Conservation (phyloP, 2,113 vertebrate genomes). For the rabbit (Oryctolagus cuniculus) region mOryCun1.1 NC_091445.1:2092001-2092500, state of each 20-base stretch:
- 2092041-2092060: slow-evolving; percentile 10
- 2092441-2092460: slow-evolving; percentile 25
- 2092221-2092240: slow-evolving; percentile 32
- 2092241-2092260: background rate
- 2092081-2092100: background rate
- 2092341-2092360: slow-evolving; percentile 31
- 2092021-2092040: background rate
- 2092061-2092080: background rate
- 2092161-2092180: background rate
- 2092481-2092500: background rate
- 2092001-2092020: background rate
- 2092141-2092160: slow-evolving; percentile 36
- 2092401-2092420: slow-evolving; percentile 22
- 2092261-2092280: slow-evolving; percentile 39
- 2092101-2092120: background rate
- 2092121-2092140: background rate
- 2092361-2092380: background rate
- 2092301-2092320: background rate
- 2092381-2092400: background rate
- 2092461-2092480: background rate
- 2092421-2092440: slow-evolving; percentile 19
- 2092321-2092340: background rate
- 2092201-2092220: slow-evolving; percentile 23
- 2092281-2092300: background rate
- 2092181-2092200: background rate